phyloP scores from a whole-genome alignment of 2,797 vertebrate species.

The Gorsachius magnificus region DNA sequence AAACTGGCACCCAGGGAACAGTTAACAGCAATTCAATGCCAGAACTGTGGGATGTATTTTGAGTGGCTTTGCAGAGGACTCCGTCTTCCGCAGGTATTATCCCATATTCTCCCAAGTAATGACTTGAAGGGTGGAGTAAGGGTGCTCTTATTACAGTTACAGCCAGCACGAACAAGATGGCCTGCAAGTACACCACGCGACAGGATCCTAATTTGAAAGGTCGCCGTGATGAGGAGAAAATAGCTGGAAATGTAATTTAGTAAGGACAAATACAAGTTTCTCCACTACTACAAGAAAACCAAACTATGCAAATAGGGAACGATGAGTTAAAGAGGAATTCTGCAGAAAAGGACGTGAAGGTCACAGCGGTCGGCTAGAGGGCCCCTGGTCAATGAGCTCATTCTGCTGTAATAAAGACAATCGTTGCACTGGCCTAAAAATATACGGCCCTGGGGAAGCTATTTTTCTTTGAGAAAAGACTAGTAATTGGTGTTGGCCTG shows the following conservation, averaged over 20 bases:
- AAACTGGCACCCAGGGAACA: neutral
- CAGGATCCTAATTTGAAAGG: neutral
- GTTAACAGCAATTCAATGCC: neutral
- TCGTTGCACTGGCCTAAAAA: neutral
- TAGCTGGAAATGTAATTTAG: neutral
- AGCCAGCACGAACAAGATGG: neutral
- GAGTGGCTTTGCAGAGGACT: neutral
- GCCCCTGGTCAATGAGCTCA: neutral
- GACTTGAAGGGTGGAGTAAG: neutral
- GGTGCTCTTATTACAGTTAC: neutral
- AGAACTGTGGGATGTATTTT: neutral
- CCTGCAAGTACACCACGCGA: neutral
- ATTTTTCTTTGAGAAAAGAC: neutral
- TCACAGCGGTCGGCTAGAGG: neutral
- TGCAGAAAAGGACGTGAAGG: neutral
- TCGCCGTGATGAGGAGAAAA: neutral
- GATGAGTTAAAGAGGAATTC: neutral
- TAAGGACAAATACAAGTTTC: neutral
- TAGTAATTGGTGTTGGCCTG: neutral
- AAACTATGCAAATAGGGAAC: neutral
- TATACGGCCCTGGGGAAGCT: neutral
- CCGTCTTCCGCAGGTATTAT: neutral
- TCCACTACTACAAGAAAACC: neutral
- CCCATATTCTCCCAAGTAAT: neutral
- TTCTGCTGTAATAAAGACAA: neutral